Evolutionary conservation across 2,888 invertebrate genomes (phyloP), one percentile per base, ranked within the genome.

Genomic region (Nemotelus pantherinus): DNA sequence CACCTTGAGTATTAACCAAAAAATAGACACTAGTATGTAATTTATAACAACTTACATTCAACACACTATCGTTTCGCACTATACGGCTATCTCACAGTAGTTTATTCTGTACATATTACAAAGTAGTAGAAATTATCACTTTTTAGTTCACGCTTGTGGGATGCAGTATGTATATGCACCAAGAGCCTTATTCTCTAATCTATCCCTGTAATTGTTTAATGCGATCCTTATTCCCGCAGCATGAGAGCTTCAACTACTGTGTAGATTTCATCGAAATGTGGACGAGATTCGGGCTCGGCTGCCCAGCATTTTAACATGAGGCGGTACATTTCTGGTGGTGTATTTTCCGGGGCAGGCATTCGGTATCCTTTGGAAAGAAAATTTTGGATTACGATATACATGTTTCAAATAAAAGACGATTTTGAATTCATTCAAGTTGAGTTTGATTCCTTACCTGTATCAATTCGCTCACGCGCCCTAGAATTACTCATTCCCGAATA

Each of bases 251-350:
- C 95, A 39, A 95, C 93, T 80, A 92, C 90, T 48, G 92, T 91
- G 85, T 91, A 93, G 82, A 97, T 94, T 88, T 96, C 95, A 86
- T 94, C 93, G 88, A 98, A 98, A 87, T 96, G 96, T 57, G 97
- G 97, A 82, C 98, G 90, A 83, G 94, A 93, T 81, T 96, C 96
- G 2, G 97, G 93, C 84, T 96, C 94, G 85, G 96, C 96, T 84
- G 96, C 95, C 98, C 98, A 98, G 86, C 97, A 97, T 79, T 93
- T 91, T 78, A 95, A 88, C 97, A 98, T 97, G 79, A 98, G 88
- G 78, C 93, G 91, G 87, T 98, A 96, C 86, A 97, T 94, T 85
- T 95, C 94, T 70, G 95, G 94, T 0, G 96, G 93, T 57, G 95
- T 95, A 76, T 93, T 93, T 80, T 95, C 94, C 0, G 97, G 95